These are phyloP conservation scores for Pterostichus niger DNA, from an alignment of 2,888 invertebrate species.

Conservation along the genomic window DNA sequence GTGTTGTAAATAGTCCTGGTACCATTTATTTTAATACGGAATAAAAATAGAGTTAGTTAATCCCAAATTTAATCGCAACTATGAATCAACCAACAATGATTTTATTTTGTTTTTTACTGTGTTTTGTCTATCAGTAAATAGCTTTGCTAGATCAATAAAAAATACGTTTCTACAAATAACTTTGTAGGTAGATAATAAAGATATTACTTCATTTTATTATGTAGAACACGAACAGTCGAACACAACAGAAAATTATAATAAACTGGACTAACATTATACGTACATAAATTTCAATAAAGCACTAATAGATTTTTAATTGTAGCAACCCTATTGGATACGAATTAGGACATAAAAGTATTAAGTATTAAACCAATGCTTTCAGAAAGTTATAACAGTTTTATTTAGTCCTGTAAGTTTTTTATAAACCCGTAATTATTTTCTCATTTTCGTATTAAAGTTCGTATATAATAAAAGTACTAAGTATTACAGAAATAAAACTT, in stretches of 20 bases:
- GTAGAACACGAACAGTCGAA: neutral
- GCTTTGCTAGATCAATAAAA: conserved; percentile 7
- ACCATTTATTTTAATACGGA: too few relatives aligned
- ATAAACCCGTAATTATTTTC: conserved; percentile 46
- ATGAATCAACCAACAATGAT: too few relatives aligned
- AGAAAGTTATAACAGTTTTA: conserved; percentile 24
- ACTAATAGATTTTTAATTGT: conserved; percentile 42
- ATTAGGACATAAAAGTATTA: conserved; percentile 11
- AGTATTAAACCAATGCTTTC: conserved; percentile 20
- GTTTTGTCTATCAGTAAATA: neutral
- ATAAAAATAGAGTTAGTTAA: too few relatives aligned
- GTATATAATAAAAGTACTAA: conserved; percentile 5
- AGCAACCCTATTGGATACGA: conserved; percentile 6
- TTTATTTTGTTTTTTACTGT: neutral
- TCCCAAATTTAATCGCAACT: too few relatives aligned
- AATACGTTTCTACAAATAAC: conserved; percentile 1
- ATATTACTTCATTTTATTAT: neutral
- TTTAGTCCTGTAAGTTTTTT: conserved; percentile 9
- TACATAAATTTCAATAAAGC: conserved; percentile 27
- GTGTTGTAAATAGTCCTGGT: too few relatives aligned
- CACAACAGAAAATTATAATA: neutral
- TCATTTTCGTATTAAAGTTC: conserved; percentile 28
- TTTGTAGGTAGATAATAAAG: conserved; percentile 1
- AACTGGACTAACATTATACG: neutral
- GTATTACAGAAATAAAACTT: conserved; percentile 14